phyloP scores from a whole-genome alignment of 1,140 invertebrate species.

The Zaprionus africanus region DNA sequence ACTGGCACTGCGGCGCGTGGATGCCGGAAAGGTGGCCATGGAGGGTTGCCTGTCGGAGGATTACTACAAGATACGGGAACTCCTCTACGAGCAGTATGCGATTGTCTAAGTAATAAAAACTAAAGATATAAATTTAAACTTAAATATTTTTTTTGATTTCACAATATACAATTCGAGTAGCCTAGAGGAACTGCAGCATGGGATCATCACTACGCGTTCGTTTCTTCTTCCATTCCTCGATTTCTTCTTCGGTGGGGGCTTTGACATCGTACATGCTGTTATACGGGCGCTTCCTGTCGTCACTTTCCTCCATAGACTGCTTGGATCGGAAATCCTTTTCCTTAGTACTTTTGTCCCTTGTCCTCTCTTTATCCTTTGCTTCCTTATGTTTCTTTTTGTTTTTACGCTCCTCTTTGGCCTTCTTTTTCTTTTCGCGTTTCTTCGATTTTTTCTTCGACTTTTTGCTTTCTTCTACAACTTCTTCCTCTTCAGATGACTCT shows the following conservation, averaged over 20 bases:
- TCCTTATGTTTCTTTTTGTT: conserved; percentile 85
- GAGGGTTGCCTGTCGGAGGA: conserved; percentile 98
- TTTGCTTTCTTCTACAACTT: conserved; percentile 81
- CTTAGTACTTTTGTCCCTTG: conserved; percentile 40
- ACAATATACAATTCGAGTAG: neutral
- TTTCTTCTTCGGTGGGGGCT: conserved; percentile 94
- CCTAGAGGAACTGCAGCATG: conserved; percentile 90
- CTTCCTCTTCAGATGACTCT: conserved; percentile 74
- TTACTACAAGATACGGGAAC: conserved; percentile 96
- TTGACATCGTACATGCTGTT: conserved; percentile 94
- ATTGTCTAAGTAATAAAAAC: conserved; percentile 90
- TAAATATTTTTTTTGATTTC: neutral
- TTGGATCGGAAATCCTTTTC: conserved; percentile 87
- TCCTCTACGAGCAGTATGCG: conserved; percentile 98
- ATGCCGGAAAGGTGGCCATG: conserved; percentile 95
- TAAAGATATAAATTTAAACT: conserved; percentile 3
- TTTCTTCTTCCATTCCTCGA: conserved; percentile 97
- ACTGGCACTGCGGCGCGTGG: conserved; percentile 94
- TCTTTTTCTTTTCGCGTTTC: conserved; percentile 87
- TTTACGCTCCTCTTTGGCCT: conserved; percentile 84
- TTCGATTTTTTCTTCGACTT: conserved; percentile 90
- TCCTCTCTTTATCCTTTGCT: conserved; percentile 48
- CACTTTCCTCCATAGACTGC: conserved; percentile 87
- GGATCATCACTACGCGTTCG: conserved; percentile 94
- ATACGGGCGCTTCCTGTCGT: conserved; percentile 96